Percentiles rank a stretch among this genome's conserved stretches.
Evolutionary conservation across 1,140 invertebrate species (phyloP).

Genomic region (Bombus breviceps): DNA sequence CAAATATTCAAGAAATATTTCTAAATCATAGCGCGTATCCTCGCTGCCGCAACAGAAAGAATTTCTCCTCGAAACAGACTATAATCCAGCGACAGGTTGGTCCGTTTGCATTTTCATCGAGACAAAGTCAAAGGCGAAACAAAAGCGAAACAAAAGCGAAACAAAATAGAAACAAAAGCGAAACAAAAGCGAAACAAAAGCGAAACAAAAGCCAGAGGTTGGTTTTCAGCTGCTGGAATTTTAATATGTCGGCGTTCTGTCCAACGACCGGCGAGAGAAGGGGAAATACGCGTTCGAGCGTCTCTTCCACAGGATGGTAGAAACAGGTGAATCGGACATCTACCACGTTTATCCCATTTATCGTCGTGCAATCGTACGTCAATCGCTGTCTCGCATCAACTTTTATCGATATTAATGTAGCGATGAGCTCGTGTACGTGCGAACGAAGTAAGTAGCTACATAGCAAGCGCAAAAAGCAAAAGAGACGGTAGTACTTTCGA

Average conservation of each 20-base stretch:
- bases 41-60: background rate
- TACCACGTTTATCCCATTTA: conserved; percentile 35
- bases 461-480: too few species aligned
- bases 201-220: background rate
- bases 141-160: background rate
- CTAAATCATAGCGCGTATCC: too few species aligned
- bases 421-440: conserved; percentile 6
- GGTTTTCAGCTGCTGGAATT: background rate
- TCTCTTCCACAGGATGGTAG: background rate
- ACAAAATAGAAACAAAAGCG: background rate
- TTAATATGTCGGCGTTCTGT: background rate
- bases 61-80: background rate
- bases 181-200: background rate
- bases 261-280: background rate
- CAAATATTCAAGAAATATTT: too few species aligned
- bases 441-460: conserved; percentile 10
- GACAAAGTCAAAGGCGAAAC: too few species aligned
- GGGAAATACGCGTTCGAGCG: conserved; percentile 12
- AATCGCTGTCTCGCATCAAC: conserved; percentile 34
- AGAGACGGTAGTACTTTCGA: too few species aligned
- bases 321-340: conserved; percentile 36
- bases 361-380: conserved; percentile 50
- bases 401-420: conserved; percentile 59
- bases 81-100: background rate
- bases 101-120: background rate